These are phyloP conservation scores for Chrysolina oricalcia DNA, from an alignment of 2,888 invertebrate genomes.

Conservation along the genomic window DNA sequence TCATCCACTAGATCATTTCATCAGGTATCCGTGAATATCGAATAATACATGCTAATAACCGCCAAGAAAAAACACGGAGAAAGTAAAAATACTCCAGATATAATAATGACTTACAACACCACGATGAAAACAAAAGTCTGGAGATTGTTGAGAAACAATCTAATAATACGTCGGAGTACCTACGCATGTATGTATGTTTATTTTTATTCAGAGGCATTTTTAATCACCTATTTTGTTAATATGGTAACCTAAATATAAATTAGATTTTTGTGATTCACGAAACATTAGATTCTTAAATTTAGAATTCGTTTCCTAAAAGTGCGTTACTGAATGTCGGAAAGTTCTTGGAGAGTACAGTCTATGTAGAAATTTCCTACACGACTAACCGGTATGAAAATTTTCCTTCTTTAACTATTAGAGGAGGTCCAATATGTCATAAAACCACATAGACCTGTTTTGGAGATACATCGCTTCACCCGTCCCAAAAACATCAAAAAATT, in stretches of 20 bases:
- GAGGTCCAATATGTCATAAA: too few relatives aligned
- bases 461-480: too few relatives aligned
- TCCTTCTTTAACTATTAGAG: too few relatives aligned
- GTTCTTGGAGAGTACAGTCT: too few relatives aligned
- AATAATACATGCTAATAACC: not conserved
- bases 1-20: not conserved
- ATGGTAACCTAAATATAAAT: conserved; percentile 50
- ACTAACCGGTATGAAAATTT: too few relatives aligned
- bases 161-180: conserved; percentile 45
- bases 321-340: not conserved
- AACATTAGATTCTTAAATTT: conserved; percentile 42
- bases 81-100: conserved; percentile 12
- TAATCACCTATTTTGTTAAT: conserved; percentile 51
- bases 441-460: too few relatives aligned
- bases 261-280: conserved; percentile 48
- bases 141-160: conserved; percentile 49
- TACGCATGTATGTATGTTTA: conserved; percentile 50
- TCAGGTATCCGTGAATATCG: not conserved
- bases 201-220: conserved; percentile 51
- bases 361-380: too few relatives aligned
- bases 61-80: not conserved
- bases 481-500: too few relatives aligned
- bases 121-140: conserved; percentile 50
- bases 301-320: conserved; percentile 22
- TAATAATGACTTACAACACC: conserved; percentile 42